These are phyloP conservation scores for Pristionchus japonicus DNA, from an alignment of 2,888 invertebrate genomes.

Conservation along the genomic window DNA sequence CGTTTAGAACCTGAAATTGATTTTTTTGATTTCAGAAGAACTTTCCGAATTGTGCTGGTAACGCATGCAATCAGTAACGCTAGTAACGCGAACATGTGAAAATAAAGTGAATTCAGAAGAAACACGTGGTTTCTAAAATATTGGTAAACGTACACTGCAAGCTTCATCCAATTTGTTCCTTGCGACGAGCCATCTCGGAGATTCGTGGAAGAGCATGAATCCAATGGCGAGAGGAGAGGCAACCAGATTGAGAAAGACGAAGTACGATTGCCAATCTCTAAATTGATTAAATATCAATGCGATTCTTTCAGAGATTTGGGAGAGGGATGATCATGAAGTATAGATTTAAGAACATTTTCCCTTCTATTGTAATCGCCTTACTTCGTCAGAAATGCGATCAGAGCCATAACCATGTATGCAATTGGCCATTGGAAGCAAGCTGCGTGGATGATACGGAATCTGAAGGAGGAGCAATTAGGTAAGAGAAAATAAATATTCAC, in stretches of 20 bases:
- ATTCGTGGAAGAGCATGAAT: slow-evolving; percentile 70
- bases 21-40: no score
- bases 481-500: no score
- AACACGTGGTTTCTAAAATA: no score
- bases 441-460: slow-evolving; percentile 63
- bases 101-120: no score
- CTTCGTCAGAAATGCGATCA: slow-evolving; percentile 67
- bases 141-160: slow-evolving; percentile 58
- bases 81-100: no score
- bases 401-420: slow-evolving; percentile 69
- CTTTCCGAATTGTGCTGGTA: no score
- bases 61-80: no score
- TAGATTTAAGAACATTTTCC: no score
- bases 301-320: no score
- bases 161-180: slow-evolving; percentile 63
- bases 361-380: no score
- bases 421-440: slow-evolving; percentile 67
- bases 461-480: no score
- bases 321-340: no score
- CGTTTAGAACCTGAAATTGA: slow-evolving; percentile 69
- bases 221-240: slow-evolving; percentile 67
- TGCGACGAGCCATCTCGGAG: slow-evolving; percentile 70
- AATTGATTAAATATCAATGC: background rate
- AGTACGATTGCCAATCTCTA: slow-evolving; percentile 69
- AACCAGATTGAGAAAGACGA: slow-evolving; percentile 71